Percentiles rank a stretch among this genome's conserved stretches.
Evolutionary conservation across 2,797 vertebrate genomes (phyloP).

Genomic region (Parotocinclus haroldoi): DNA sequence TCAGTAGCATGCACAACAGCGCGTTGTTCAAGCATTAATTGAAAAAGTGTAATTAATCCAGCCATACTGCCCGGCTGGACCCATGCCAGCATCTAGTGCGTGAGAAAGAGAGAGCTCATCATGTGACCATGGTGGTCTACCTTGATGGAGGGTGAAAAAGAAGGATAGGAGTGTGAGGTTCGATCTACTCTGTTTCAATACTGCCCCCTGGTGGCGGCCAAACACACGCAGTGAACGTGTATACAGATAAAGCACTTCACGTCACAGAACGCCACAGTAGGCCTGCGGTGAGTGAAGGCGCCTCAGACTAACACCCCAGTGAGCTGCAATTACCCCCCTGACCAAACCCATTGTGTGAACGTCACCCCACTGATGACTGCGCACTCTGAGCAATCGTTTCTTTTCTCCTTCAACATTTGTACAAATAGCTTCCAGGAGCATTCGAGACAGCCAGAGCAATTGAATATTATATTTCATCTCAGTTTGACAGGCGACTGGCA

Average conservation of each 20-base stretch:
- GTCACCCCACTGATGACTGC: constrained; percentile 46
- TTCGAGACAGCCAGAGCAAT: constrained; percentile 43
- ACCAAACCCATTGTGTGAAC: constrained; percentile 47
- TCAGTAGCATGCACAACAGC: constrained; percentile 74
- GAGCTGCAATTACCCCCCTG: constrained; percentile 50
- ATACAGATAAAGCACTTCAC: constrained; percentile 1
- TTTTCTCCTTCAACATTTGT: constrained; percentile 45
- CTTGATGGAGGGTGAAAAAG: constrained; percentile 41
- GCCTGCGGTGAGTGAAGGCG: constrained; percentile 30
- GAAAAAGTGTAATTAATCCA: constrained; percentile 84
- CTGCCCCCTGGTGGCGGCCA: constrained; percentile 72
- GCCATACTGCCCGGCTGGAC: constrained; percentile 71
- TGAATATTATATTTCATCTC: constrained; percentile 16
- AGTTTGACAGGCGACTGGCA: constrained; percentile 46
- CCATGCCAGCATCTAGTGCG: constrained; percentile 60
- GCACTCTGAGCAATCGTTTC: constrained; percentile 53
- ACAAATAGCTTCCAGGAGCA: constrained; percentile 50
- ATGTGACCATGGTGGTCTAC: constrained; percentile 23
- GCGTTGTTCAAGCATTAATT: constrained; percentile 81
- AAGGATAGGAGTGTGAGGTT: constrained; percentile 6
- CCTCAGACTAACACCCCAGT: constrained; percentile 51
- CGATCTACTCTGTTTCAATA: constrained; percentile 64
- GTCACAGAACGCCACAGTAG: neutral
- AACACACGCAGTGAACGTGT: neutral
- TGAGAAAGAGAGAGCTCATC: constrained; percentile 35